Base-by-base conservation (phyloP, 1,140 invertebrate genomes). In the Calosoma granatense region DNA sequence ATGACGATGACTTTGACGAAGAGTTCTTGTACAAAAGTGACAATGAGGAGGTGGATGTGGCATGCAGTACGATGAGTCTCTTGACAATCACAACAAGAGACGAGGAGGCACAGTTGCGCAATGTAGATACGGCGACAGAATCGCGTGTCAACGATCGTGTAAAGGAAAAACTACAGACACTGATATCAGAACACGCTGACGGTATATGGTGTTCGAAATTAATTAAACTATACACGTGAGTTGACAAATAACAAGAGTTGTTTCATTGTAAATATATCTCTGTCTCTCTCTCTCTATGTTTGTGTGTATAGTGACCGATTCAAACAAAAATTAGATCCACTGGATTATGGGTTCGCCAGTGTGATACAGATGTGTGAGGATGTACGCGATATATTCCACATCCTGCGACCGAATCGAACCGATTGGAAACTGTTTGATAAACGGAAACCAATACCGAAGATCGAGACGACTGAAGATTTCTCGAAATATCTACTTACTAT, bases 131-230 rank as follows among this genome's bases (percentile, higher is more conserved):
- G 9, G 15, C 3, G 9, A 9, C 9, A 12, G 41, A 11, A 47
- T 47, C 41, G 4, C 9, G 41, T 4, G 41, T 47, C 3, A 47
- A 47, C 17, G 9, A 17, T 12, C 9, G 17, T 12, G 15, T 47
- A 17, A 47, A 47, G 17, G 41, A 47, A 11, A 47, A 47, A 17
- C 17, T 47, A 17, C 6, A 17, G 15, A 47, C 9, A 11, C 15
- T 47, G 15, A 47, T 47, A 12, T 47, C 41, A 17, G 41, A 47
- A 9, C 41, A 47, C 17, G 9, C 41, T 4, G 41, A 47, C 17
- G 41, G 41, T 4, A 47, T 47, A 4, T 47, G 41, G 41, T 47
- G 41, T 17, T 47, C 41, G 15, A 47, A 47, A 47, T 47, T 47
- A 47, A 4, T 47, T 9, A 47, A 47, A 47, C 4, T 47, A 47